A percentile compares a stretch with the other conserved stretches of the same genome.
phyloP scores from a whole-genome alignment of 2,888 invertebrate species.

The Himalopsyche japonica region DNA sequence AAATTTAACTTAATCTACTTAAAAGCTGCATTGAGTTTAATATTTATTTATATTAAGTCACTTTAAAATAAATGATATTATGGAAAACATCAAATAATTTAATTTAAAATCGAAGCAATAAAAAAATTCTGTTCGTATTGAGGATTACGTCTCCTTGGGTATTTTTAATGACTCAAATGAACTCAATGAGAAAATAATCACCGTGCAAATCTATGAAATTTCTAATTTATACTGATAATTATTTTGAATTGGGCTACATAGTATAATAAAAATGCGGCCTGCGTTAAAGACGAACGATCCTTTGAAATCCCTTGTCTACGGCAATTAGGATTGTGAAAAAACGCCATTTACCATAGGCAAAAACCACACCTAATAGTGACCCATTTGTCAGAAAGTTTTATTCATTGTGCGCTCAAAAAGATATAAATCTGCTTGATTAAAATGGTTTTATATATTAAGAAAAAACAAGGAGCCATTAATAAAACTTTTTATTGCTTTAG shows the following conservation, averaged over 20 bases:
- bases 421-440: not conserved
- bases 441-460: not conserved
- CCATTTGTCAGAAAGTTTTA: not conserved
- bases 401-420: not conserved
- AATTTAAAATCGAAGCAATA: no score
- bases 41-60: no score
- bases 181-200: no score
- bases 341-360: not conserved
- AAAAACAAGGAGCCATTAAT: not conserved
- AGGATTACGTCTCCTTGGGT: no score
- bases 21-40: no score
- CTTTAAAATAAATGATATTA: no score
- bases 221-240: no score
- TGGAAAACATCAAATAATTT: no score
- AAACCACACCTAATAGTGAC: not conserved
- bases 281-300: not conserved
- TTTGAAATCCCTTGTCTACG: not conserved
- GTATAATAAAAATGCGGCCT: not conserved
- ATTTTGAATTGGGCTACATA: not conserved
- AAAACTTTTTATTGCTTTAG: not conserved
- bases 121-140: no score
- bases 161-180: no score
- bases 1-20: no score
- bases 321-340: not conserved
- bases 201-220: no score